These are phyloP conservation scores for Piscicola geometra DNA, from an alignment of 2,888 invertebrate genomes.

Conservation along the genomic window DNA sequence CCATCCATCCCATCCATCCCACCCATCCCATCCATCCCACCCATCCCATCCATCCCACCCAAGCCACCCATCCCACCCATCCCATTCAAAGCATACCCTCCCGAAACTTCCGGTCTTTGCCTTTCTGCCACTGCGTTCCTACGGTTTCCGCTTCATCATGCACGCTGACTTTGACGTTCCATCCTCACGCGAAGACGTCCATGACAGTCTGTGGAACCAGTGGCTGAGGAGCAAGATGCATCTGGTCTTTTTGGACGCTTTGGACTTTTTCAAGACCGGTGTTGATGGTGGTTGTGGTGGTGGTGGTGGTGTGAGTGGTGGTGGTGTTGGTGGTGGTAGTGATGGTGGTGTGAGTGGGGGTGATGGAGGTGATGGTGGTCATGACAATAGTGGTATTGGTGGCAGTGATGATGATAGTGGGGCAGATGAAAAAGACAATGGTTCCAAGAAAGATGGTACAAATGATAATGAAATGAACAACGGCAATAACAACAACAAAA, in stretches of 20 bases:
- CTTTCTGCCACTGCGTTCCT: slow-evolving; percentile 54
- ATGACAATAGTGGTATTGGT: neutral
- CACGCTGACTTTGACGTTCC: slow-evolving; percentile 57
- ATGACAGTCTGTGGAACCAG: slow-evolving; percentile 56
- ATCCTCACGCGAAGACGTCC: slow-evolving; percentile 55
- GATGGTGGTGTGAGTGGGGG: neutral
- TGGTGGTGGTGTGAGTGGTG: slow-evolving; percentile 16
- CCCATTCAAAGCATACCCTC: slow-evolving; percentile 25
- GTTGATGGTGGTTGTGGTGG: too few species aligned
- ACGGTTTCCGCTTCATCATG: slow-evolving; percentile 55
- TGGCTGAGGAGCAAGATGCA: slow-evolving; percentile 53
- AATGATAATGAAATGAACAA: too few species aligned
- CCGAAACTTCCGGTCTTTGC: slow-evolving; percentile 55
- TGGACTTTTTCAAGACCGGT: slow-evolving; percentile 49
- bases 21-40: too few species aligned
- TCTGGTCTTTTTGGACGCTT: slow-evolving; percentile 50
- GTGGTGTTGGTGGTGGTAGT: neutral
- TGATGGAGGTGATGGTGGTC: neutral
- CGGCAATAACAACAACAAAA: too few species aligned
- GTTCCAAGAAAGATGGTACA: too few species aligned
- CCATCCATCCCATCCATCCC: too few species aligned
- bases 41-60: too few species aligned
- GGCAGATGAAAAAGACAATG: too few species aligned
- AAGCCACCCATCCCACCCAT: neutral
- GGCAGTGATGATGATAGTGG: too few species aligned